These are phyloP conservation scores for Sipha flava DNA, from an alignment of 1,140 invertebrate genomes.

Conservation along the genomic window DNA sequence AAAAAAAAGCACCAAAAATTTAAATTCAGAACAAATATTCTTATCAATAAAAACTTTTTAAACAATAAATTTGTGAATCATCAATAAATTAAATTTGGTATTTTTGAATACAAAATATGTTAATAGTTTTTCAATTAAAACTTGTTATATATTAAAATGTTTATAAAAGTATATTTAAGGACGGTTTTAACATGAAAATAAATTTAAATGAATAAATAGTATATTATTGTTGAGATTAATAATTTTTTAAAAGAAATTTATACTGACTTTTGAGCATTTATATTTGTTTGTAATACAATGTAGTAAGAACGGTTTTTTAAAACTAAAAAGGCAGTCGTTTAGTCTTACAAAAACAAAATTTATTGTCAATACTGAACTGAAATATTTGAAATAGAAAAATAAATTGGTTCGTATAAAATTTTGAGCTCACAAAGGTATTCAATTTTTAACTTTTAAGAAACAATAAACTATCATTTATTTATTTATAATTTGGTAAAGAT, in stretches of 20 bases:
- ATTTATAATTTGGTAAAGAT: slow-evolving; percentile 20
- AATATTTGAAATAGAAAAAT: slow-evolving; percentile 11
- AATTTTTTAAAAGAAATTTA: not conserved
- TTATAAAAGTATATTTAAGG: not conserved
- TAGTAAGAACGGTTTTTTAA: not conserved
- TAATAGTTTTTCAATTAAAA: not conserved
- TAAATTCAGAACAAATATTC: not conserved
- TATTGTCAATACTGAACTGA: slow-evolving; percentile 1
- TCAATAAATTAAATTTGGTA: not conserved
- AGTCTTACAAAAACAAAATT: not conserved
- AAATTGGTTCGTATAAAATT: slow-evolving; percentile 5
- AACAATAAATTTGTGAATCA: not conserved
- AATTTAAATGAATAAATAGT: not conserved
- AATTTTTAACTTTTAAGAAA: not conserved
- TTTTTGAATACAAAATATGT: too few species aligned
- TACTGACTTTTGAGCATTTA: not conserved
- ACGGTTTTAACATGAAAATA: not conserved
- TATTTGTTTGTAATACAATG: not conserved
- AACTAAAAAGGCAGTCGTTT: not conserved
- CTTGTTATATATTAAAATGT: not conserved
- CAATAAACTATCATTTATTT: not conserved
- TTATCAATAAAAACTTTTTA: not conserved
- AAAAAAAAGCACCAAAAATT: slow-evolving; percentile 12
- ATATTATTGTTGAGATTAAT: not conserved
- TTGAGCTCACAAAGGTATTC: not conserved